Base-by-base conservation (phyloP, 2,888 invertebrate genomes). In the Perdita meconis region DNA sequence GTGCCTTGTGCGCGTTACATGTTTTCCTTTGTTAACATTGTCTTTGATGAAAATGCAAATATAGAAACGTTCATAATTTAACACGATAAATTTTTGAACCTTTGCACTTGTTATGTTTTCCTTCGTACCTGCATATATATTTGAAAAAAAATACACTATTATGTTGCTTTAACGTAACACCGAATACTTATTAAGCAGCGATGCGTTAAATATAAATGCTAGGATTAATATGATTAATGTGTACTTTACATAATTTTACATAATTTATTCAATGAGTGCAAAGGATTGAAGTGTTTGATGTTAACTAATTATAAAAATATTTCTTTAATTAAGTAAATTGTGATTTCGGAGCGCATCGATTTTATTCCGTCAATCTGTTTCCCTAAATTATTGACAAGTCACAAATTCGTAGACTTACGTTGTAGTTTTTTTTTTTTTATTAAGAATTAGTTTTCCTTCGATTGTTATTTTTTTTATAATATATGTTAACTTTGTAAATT, bases 1-100 rank as follows among this genome's bases (percentile, higher is more conserved):
- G 78, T 80, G 79, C 78, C 78, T 80, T 80, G 72, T 65, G 64
- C 61, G 67, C 57, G 65, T 50, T 34, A 50, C 13, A 10, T 60
- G n/a, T n/a, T n/a, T n/a, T n/a, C n/a, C n/a, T n/a, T n/a, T n/a
- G n/a, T n/a, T n/a, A 57, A 60, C 38, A 26, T 22, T 38, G 38
- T 61, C 4, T 53, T 65, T 40, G 50, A 59, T 34, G 55, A 38
- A 60, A 69, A 64, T 13, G 12, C 44, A 12, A 50, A 22, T 61
- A 51, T 24, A 64, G 59, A 53, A n/a, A 30, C 47, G 10, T 60
- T 19, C 50, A 53, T 42, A n/a, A 6, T 36, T 42, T 19, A n/a
- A 19, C 8, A 8, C 12, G 2, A 50, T 5, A 44, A 42, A 8
- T 42, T 68, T 22, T 69, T 50, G 30, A 74, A 57, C 50, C 56